Conservation (phyloP, 2,113 vertebrate genomes). For the Amazona vittata region DNA sequence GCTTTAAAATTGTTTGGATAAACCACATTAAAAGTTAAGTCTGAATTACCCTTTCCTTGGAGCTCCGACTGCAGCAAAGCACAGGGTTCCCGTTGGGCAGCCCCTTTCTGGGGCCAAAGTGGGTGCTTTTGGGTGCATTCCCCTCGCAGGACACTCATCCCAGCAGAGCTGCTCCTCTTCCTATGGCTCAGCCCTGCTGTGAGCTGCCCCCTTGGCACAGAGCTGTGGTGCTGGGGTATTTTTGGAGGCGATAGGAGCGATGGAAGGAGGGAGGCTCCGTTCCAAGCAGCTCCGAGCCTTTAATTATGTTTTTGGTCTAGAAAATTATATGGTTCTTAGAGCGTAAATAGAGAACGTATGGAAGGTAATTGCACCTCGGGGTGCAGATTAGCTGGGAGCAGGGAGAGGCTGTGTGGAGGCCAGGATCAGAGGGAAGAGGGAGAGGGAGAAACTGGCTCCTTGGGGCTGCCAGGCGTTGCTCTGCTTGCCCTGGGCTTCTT, state of each 20-base stretch:
- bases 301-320: constrained; percentile 35
- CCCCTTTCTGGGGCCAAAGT: neutral
- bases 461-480: neutral
- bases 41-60: constrained; percentile 9
- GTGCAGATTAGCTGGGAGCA: neutral
- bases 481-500: neutral
- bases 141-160: accelerated
- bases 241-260: constrained; percentile 6
- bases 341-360: neutral
- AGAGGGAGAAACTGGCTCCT: neutral
- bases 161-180: neutral
- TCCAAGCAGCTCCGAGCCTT: neutral
- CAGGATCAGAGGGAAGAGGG: neutral
- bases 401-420: neutral
- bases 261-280: neutral
- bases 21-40: neutral
- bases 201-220: constrained; percentile 1
- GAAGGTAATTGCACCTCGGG: constrained; percentile 47
- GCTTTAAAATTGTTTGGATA: constrained; percentile 30
- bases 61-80: neutral
- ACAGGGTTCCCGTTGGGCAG: accelerated
- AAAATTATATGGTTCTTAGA: constrained; percentile 8
- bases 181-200: accelerated
- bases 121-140: neutral
- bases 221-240: neutral